phyloP scores from a whole-genome alignment of 2,888 invertebrate genomes.

The Ephialtes manifestator region DNA sequence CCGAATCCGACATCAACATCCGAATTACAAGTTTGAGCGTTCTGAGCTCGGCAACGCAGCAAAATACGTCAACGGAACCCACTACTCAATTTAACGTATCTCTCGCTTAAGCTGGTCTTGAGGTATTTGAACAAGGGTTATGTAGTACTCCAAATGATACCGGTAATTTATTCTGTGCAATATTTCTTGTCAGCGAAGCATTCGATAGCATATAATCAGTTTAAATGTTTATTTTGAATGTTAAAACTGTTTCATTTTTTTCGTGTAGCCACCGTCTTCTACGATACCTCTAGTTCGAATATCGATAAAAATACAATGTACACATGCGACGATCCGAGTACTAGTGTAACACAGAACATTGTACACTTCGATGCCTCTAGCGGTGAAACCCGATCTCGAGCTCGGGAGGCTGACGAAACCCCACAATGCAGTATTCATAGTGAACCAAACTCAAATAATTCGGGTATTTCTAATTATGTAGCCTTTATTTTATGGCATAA shows the following conservation, averaged over 20 bases:
- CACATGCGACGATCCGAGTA: not conserved
- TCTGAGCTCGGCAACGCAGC: not conserved
- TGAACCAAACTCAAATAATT: not conserved
- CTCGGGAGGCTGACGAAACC: not conserved
- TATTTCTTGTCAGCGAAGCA: not conserved
- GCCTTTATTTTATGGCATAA: not conserved
- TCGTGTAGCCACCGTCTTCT: not conserved
- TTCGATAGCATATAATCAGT: not conserved
- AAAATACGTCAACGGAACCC: not conserved
- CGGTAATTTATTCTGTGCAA: not conserved
- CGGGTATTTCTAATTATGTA: not conserved
- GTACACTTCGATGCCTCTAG: not conserved
- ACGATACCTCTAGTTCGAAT: not conserved
- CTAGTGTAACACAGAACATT: not conserved
- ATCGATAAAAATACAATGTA: not conserved
- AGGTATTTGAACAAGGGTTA: not conserved
- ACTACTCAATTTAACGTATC: not conserved
- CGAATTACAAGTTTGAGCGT: not conserved
- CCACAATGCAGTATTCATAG: not conserved
- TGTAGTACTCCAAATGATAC: constrained; percentile 2
- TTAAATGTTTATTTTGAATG: not conserved
- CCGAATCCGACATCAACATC: not conserved
- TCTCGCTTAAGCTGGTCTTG: not conserved
- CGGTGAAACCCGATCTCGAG: not conserved
- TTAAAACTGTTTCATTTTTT: not conserved